Conservation (phyloP, 2,113 vertebrate genomes). For the Ictidomys tridecemlineatus region DNA sequence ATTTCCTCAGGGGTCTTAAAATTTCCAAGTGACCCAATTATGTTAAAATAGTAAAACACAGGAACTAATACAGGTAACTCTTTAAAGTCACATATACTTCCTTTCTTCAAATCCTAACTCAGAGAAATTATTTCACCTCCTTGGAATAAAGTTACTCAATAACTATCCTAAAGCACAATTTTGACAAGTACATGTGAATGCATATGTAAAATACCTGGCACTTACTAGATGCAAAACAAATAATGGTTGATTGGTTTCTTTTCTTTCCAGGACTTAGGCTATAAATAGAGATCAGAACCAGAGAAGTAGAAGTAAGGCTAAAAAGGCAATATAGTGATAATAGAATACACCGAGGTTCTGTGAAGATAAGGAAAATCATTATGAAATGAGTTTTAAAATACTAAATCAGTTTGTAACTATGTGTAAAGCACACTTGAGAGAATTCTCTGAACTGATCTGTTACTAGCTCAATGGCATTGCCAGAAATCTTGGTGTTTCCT, state of each 20-base stretch:
- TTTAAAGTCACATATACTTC: neutral
- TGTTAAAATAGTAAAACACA: neutral
- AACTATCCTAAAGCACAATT: neutral
- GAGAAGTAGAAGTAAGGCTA: neutral
- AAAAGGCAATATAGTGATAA: neutral
- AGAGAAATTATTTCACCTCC: neutral
- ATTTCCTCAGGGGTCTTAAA: neutral
- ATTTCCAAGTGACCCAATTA: neutral
- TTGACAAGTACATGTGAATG: neutral
- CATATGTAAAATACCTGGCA: constrained; percentile 15
- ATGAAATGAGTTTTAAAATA: neutral
- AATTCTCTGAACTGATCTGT: neutral
- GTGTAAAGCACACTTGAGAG: neutral
- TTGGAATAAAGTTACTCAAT: neutral
- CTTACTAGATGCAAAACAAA: neutral
- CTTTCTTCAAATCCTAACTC: neutral
- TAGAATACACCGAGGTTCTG: neutral
- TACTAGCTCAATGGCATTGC: neutral
- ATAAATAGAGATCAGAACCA: constrained; percentile 42
- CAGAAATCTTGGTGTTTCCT: neutral
- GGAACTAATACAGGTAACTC: neutral
- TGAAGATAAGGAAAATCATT: neutral
- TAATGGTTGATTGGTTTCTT: neutral
- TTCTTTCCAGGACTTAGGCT: constrained; percentile 5
- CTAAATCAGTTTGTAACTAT: neutral